phyloP scores from a whole-genome alignment of 2,113 vertebrate genomes.

The Anolis carolinensis region DNA sequence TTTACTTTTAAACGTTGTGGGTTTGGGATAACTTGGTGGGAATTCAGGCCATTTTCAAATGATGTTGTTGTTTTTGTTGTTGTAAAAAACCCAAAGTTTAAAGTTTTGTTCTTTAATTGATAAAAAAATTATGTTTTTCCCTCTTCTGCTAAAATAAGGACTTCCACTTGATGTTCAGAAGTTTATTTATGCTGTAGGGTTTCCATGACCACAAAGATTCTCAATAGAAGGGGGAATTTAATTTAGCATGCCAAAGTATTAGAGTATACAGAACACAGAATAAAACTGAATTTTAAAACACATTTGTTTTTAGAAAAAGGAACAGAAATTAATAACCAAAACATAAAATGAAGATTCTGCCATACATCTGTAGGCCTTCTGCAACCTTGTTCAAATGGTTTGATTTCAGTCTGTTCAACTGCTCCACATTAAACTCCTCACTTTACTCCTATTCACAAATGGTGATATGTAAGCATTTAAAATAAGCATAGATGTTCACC shows the following conservation, averaged over 20 bases:
- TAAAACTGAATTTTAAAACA: slow-evolving; percentile 9
- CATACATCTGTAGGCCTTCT: slow-evolving; percentile 52
- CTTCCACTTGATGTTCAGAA: not conserved
- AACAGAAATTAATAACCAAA: slow-evolving; percentile 47
- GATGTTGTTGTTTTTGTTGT: no score
- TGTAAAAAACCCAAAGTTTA: no score
- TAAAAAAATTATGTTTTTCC: not conserved
- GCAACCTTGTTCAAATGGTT: slow-evolving; percentile 4
- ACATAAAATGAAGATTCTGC: slow-evolving; percentile 45
- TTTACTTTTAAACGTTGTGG: no score
- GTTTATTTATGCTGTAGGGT: not conserved
- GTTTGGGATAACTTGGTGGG: no score
- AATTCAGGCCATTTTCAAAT: no score
- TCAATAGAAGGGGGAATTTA: not conserved
- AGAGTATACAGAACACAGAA: not conserved
- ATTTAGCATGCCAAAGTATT: not conserved
- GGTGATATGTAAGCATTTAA: not conserved
- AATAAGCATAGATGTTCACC: not conserved
- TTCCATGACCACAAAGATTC: not conserved
- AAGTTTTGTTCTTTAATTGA: no score
- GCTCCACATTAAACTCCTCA: slow-evolving; percentile 13
- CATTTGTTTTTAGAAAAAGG: slow-evolving; percentile 1
- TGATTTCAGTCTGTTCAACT: slow-evolving; percentile 22
- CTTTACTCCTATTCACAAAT: not conserved
- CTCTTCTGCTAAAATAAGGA: not conserved